Base-by-base conservation (phyloP, 2,888 invertebrate species). In the Sesia bembeciformis region DNA sequence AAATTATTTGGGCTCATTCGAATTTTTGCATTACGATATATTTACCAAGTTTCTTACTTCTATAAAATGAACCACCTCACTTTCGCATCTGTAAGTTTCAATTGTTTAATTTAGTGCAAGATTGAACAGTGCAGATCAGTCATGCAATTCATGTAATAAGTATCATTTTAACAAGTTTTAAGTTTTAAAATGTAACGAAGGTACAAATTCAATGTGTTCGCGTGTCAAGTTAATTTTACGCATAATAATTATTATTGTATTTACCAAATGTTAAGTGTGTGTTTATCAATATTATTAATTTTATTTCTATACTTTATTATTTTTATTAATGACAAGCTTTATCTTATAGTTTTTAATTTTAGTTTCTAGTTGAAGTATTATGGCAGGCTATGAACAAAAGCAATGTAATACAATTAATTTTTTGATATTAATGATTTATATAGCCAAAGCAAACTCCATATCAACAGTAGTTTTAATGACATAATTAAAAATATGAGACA, bases 171-270 rank as follows among this genome's bases (percentile, higher is more conserved):
- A 6, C 7, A 5, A 42, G 7, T 6, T 42, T 6, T 6, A 5
- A 42, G 5, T 42, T 6, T 7, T 42, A 6, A 42, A 42, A 39
- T 58, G 74, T 82, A 84, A 83, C 76, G 65, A 81, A 78, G 85
- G 88, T 88, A 88, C 86, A 89, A 88, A 89, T 77, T 75, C 72
- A 83, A 84, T 84, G 88, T 87, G 88, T 89, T 87, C 86, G 84
- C 78, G 84, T 87, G 85, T 80, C 78, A 74, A 76, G 79, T 81
- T 75, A 78, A 78, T 50, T 50, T 50, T 46, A 38, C 38, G 4
- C 5, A 46, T 46, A 46, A 46, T 78, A 76, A 78, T 71, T 81
- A 23, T 82, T 82, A 79, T 75, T 68, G 76, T 84, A 81, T 86
- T 77, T 78, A 85, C 82, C 85, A 86, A 88, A 89, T 86, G 86